These are phyloP conservation scores for Philopedon plagiatum DNA, from an alignment of 2,888 invertebrate genomes.

Conservation along the genomic window DNA sequence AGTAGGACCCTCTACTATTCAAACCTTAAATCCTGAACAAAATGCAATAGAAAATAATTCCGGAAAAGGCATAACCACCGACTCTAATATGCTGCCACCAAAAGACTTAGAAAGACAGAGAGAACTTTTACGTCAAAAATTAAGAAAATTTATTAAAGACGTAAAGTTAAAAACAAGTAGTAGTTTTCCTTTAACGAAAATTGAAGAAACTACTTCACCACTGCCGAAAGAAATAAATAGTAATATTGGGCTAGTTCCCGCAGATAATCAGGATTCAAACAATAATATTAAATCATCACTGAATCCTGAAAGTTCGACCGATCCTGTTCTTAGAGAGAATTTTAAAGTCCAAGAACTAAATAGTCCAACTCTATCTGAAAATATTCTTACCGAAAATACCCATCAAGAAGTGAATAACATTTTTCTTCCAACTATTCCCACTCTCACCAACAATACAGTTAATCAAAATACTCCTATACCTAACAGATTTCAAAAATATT, in stretches of 20 bases:
- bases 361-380: not conserved
- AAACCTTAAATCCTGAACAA: not conserved
- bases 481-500: constrained; percentile 28
- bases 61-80: not conserved
- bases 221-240: not conserved
- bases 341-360: not conserved
- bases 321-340: not conserved
- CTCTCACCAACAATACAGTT: not conserved
- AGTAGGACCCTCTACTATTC: not conserved
- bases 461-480: not conserved
- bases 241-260: not conserved
- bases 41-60: not conserved
- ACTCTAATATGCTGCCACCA: not conserved
- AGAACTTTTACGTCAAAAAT: constrained; percentile 2
- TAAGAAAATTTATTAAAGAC: constrained; percentile 6
- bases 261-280: not conserved
- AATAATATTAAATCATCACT: not conserved
- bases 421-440: constrained; percentile 17
- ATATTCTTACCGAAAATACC: not conserved
- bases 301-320: not conserved
- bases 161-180: not conserved
- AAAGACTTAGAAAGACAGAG: constrained; percentile 11
- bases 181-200: not conserved
- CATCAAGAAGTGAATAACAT: not conserved
- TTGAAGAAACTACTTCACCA: not conserved